Conservation (phyloP, 2,113 vertebrate species). For the Gavia stellata region DNA sequence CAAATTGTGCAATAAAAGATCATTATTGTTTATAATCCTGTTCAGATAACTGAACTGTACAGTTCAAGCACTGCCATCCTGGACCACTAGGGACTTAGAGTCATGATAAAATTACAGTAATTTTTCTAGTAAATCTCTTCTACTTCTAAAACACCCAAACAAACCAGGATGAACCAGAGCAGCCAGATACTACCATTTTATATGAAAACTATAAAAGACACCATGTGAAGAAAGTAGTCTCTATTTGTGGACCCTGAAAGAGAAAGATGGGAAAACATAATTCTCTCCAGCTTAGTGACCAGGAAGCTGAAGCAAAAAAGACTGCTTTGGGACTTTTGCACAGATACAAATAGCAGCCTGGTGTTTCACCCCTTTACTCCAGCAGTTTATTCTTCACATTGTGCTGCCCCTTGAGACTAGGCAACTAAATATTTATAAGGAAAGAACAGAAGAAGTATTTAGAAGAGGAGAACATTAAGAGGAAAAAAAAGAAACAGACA, state of each 20-base stretch:
- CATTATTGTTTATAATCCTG: neutral
- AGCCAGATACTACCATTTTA: neutral
- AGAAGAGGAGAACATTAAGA: neutral
- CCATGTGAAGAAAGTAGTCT: neutral
- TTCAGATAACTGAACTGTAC: neutral
- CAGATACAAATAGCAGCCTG: neutral
- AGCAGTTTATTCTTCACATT: neutral
- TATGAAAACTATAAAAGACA: neutral
- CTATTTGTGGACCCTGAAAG: neutral
- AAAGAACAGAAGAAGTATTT: neutral
- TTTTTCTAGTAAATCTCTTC: neutral
- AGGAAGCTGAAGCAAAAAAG: neutral
- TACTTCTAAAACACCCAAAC: neutral
- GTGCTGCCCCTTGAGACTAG: neutral
- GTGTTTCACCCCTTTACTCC: neutral
- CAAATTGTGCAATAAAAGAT: neutral
- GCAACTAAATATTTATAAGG: neutral
- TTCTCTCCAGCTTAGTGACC: neutral
- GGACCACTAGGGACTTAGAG: neutral
- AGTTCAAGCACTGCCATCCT: neutral
- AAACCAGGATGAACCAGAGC: neutral
- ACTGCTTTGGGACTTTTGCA: neutral
- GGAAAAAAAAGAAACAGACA: fast-evolving
- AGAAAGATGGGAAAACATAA: neutral
- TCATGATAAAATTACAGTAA: neutral